phyloP scores from a whole-genome alignment of 2,113 vertebrate species.

The Neodontobutis hainanensis region DNA sequence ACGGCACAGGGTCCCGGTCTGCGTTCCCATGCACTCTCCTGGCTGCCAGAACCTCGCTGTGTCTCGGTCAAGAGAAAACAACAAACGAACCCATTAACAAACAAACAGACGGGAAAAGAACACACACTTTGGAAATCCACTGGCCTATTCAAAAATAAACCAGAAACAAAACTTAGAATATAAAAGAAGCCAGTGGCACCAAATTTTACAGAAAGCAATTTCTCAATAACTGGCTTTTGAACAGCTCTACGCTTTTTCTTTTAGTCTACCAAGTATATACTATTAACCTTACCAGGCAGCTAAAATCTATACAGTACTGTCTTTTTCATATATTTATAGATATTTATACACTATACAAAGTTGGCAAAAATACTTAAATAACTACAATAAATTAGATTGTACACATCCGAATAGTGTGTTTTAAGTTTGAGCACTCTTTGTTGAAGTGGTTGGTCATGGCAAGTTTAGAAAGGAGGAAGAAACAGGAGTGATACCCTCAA shows the following conservation, averaged over 20 bases:
- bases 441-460: slow-evolving; percentile 62
- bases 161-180: slow-evolving; percentile 70
- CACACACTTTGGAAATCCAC: slow-evolving; percentile 74
- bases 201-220: slow-evolving; percentile 76
- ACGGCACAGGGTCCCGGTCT: slow-evolving; percentile 70
- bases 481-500: slow-evolving; percentile 61
- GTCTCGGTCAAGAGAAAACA: slow-evolving; percentile 68
- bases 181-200: slow-evolving; percentile 74
- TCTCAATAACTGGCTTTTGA: slow-evolving; percentile 79
- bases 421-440: slow-evolving; percentile 76
- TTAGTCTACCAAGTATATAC: slow-evolving; percentile 83
- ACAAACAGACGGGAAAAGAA: slow-evolving; percentile 67
- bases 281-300: slow-evolving; percentile 82
- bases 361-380: slow-evolving; percentile 83
- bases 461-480: slow-evolving; percentile 63
- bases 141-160: slow-evolving; percentile 71
- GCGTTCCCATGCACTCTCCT: slow-evolving; percentile 83
- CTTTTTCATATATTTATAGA: slow-evolving; percentile 83
- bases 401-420: slow-evolving; percentile 80
- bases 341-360: slow-evolving; percentile 87
- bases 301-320: slow-evolving; percentile 87
- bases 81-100: slow-evolving; percentile 61
- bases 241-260: slow-evolving; percentile 79
- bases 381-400: slow-evolving; percentile 81
- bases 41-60: slow-evolving; percentile 82